Percentiles rank a stretch among this genome's conserved stretches.
Conservation (phyloP, 2,888 invertebrate species). For the Steinernema scapterisci region DNA sequence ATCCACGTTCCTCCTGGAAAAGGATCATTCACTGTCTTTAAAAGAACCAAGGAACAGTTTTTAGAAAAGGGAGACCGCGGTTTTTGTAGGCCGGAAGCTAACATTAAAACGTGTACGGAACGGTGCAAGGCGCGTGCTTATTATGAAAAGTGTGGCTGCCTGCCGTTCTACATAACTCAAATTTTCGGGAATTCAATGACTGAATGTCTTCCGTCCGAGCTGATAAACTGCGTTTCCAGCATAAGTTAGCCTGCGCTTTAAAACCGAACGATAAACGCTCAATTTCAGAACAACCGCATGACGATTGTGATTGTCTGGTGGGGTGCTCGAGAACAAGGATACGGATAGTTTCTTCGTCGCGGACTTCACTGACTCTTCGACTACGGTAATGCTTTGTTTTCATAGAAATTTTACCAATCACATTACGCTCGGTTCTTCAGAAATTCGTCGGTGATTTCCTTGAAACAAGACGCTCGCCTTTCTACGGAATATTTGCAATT, state of each 20-base stretch:
- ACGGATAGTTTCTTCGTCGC: not conserved
- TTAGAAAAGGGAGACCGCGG: slow-evolving; percentile 15
- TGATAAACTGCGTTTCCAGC: not conserved
- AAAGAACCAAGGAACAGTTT: not conserved
- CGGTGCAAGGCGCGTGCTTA: not conserved
- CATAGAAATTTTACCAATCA: too few relatives aligned
- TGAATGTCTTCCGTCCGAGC: not conserved
- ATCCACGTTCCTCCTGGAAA: not conserved
- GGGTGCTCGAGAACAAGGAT: not conserved
- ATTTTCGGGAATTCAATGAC: not conserved
- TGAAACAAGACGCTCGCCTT: not conserved
- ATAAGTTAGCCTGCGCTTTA: not conserved
- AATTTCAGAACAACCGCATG: not conserved
- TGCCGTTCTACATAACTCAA: not conserved
- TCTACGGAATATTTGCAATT: not conserved
- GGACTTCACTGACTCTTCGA: too few relatives aligned
- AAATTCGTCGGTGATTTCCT: not conserved
- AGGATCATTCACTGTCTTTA: not conserved
- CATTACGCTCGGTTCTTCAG: too few relatives aligned
- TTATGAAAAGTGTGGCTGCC: not conserved
- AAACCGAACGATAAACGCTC: not conserved
- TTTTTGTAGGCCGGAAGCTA: not conserved
- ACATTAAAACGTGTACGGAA: not conserved
- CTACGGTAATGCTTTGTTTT: too few relatives aligned
- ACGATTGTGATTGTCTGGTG: not conserved